Evolutionary conservation across 2,113 vertebrate species (phyloP).

Genomic region (Parotia lawesii): DNA sequence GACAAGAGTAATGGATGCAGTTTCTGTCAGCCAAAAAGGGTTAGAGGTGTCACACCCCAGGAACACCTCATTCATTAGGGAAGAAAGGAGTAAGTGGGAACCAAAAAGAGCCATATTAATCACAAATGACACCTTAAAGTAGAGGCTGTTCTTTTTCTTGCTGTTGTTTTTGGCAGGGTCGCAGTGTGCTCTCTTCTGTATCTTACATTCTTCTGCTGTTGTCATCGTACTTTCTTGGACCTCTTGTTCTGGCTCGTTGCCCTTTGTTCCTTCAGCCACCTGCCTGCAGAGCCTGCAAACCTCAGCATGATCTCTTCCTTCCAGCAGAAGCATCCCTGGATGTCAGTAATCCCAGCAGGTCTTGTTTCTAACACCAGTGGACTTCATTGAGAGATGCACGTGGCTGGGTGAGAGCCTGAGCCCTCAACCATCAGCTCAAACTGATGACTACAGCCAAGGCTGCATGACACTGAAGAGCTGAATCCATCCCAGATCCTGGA

Average conservation of each 20-base stretch:
- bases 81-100: not conserved
- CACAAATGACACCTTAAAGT: not conserved
- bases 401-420: not conserved
- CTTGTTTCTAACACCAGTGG: not conserved
- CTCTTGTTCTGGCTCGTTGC: not conserved
- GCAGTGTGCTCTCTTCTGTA: accelerated
- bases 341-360: not conserved
- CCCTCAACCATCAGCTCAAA: not conserved
- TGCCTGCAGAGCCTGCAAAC: not conserved
- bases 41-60: not conserved
- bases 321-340: not conserved
- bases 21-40: not conserved
- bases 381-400: not conserved
- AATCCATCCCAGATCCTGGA: not conserved
- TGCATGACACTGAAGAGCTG: not conserved
- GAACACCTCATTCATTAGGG: not conserved
- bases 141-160: not conserved
- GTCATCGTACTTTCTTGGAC: not conserved
- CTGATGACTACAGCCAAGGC: not conserved
- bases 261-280: not conserved
- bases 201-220: not conserved
- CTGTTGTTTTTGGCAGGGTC: not conserved
- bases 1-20: not conserved
- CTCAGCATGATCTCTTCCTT: not conserved
- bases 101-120: not conserved